Base-by-base conservation (phyloP, 1,140 invertebrate species). In the Sitobion miscanthi region DNA sequence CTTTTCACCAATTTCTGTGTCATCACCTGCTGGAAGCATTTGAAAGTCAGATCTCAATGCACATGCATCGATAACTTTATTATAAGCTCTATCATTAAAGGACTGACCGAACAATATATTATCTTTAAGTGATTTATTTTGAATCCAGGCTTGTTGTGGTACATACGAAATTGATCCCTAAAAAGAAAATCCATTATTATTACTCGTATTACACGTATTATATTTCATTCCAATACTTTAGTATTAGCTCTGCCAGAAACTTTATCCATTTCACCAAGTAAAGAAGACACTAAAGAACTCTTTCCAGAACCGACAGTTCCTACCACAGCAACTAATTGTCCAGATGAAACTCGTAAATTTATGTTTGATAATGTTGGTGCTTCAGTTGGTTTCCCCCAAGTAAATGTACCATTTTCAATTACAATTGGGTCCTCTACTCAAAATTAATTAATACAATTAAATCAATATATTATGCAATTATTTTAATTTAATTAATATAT, bases 141-240 rank as follows among this genome's bases (percentile, higher is more conserved):
- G 98, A 93, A 99, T 99, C 98, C 98, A 99, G 2, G 98, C 97
- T 95, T 99, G 98, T 95, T 99, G 98, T 0, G 98, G 96, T 14
- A 99, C 98, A 95, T 99, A 99, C 0, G 98, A 98, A 89, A 98
- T 96, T 17, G 52, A 54, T 21, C 52, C 52, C 52, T 54, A 21
- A 54, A 54, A 38, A 38, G 38, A 38, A 21, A 54, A 17, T 3
- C 1, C 21, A 21, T 4, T 54, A 21, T 54, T 54, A 54, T 54
- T 54, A 54, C 38, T 38, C 38, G 2, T 38, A 38, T 38, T 38
- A 38, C 38, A 38, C 38, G 0, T 38, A 38, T 38, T 38, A 38
- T 38, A 38, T 38, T 47, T 35, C n/a, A 8, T 25, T 23, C 8
- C 35, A 23, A 94, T 95, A 96, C 96, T 95, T 96, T 96, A 30